Conservation (phyloP, 2,113 vertebrate species). For the Hippocampus guttulatus region DNA sequence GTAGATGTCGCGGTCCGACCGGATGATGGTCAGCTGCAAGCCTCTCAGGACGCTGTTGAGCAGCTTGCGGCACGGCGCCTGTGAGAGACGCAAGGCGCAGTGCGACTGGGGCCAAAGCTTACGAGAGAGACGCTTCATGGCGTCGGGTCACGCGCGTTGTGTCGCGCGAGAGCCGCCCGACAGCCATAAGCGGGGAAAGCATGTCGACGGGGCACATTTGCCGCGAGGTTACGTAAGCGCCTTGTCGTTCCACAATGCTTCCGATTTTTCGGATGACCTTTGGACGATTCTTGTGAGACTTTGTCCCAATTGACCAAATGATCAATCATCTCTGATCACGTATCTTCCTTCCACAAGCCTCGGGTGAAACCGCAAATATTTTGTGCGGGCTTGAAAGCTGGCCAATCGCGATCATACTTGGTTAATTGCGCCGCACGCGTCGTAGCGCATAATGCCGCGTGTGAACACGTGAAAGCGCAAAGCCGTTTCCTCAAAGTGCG, state of each 20-base stretch:
- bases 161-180: conserved; percentile 31
- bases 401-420: conserved; percentile 64
- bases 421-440: conserved; percentile 72
- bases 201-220: conserved; percentile 45
- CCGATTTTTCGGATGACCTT: conserved; percentile 53
- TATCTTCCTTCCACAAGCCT: conserved; percentile 3
- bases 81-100: conserved; percentile 39
- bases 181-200: not conserved
- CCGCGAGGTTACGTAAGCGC: conserved; percentile 54
- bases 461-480: conserved; percentile 40
- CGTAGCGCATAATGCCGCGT: conserved; percentile 59
- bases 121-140: conserved; percentile 17
- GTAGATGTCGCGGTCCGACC: conserved; percentile 78
- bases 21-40: conserved; percentile 74
- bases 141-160: conserved; percentile 22
- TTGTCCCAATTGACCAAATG: conserved; percentile 15
- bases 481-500: not conserved
- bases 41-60: conserved; percentile 73
- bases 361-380: conserved; percentile 28
- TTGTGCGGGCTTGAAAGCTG: conserved; percentile 52
- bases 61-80: conserved; percentile 79
- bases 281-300: conserved; percentile 40
- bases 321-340: not conserved
- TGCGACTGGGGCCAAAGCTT: conserved; percentile 18
- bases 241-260: conserved; percentile 53